phyloP scores from a whole-genome alignment of 2,113 vertebrate genomes.

The Glaucidium brasilianum region DNA sequence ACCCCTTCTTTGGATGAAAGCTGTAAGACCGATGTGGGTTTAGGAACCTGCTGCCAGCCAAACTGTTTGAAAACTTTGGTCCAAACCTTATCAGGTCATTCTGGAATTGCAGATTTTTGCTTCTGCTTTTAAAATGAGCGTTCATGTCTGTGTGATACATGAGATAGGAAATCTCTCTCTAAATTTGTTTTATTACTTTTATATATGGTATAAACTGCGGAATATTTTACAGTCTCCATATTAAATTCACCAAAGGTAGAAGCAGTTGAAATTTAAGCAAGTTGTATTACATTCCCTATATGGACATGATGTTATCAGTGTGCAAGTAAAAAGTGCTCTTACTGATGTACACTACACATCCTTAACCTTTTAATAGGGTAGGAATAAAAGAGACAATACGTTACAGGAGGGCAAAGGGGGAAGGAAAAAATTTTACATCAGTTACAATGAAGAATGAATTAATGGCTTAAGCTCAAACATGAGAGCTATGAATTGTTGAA shows the following conservation, averaged over 20 bases:
- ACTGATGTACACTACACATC: not conserved
- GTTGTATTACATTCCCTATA: not conserved
- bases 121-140: not conserved
- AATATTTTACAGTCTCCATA: not conserved
- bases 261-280: not conserved
- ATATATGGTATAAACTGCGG: not conserved
- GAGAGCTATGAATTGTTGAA: not conserved
- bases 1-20: not conserved
- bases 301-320: not conserved
- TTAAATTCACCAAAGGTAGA: not conserved
- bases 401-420: not conserved
- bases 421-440: not conserved
- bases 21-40: not conserved
- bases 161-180: not conserved
- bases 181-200: not conserved
- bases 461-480: not conserved
- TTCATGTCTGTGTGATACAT: not conserved
- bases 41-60: not conserved
- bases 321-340: not conserved
- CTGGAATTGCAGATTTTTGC: not conserved
- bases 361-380: not conserved
- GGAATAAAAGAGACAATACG: not conserved
- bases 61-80: not conserved
- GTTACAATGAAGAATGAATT: not conserved
- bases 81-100: not conserved